Evolutionary conservation across 1,140 invertebrate genomes (phyloP).

Genomic region (Drosophila ironensis): DNA sequence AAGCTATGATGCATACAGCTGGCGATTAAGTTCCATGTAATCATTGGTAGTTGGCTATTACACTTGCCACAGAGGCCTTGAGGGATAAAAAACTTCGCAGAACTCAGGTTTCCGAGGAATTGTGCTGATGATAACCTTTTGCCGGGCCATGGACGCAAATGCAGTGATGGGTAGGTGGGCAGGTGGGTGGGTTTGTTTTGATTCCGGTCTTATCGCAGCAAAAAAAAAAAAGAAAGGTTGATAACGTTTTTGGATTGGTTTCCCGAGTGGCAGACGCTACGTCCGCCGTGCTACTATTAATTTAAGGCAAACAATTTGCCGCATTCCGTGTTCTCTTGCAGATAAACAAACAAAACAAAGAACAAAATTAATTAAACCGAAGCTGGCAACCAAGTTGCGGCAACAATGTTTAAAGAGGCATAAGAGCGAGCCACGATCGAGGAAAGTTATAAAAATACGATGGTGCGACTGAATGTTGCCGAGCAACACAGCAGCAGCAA

Average conservation of each 20-base stretch:
- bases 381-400: slow-evolving; percentile 35
- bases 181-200: not conserved
- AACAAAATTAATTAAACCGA: slow-evolving; percentile 3
- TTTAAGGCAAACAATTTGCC: slow-evolving; percentile 48
- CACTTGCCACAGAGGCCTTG: not conserved
- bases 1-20: no score
- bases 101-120: not conserved
- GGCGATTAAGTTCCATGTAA: no score
- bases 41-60: no score
- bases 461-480: slow-evolving; percentile 77
- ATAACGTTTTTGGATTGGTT: slow-evolving; percentile 47
- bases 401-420: slow-evolving; percentile 42
- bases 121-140: slow-evolving; percentile 41
- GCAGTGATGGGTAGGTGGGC: not conserved
- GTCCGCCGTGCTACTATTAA: slow-evolving; percentile 38
- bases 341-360: slow-evolving; percentile 40
- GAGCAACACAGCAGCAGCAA: slow-evolving; percentile 58
- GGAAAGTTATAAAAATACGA: slow-evolving; percentile 49
- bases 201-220: slow-evolving; percentile 25
- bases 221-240: no score
- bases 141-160: no score
- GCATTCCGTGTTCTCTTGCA: slow-evolving; percentile 35
- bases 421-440: slow-evolving; percentile 14
- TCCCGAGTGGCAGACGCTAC: slow-evolving; percentile 1
- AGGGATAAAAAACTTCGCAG: not conserved